Evolutionary conservation across 2,888 invertebrate species (phyloP).

Genomic region (Torymus aiolomorphi): DNA sequence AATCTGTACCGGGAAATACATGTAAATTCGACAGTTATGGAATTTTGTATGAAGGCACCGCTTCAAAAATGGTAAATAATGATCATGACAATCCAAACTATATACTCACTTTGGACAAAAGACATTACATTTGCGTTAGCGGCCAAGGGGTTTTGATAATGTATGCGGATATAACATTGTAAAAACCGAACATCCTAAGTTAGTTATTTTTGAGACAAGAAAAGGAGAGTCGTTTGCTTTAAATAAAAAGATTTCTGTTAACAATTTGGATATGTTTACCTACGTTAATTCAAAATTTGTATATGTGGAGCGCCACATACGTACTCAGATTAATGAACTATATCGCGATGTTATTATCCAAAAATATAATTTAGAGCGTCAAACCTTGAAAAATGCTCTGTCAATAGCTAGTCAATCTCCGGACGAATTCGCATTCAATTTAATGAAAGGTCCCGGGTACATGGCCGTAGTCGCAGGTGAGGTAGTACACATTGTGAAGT

Average conservation of each 20-base stretch:
- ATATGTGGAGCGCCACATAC: constrained; percentile 62
- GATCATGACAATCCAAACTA: neutral
- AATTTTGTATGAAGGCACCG: constrained; percentile 4
- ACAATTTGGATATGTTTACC: too few species aligned
- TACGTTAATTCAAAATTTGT: constrained; percentile 64
- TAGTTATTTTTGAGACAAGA: neutral
- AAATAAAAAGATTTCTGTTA: neutral
- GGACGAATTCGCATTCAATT: constrained; percentile 60
- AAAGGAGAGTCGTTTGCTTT: neutral
- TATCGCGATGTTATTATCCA: constrained; percentile 63
- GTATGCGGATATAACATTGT: neutral
- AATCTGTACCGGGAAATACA: neutral
- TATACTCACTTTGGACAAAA: neutral
- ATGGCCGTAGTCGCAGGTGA: constrained; percentile 63
- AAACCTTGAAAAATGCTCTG: too few species aligned
- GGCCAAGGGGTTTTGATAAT: neutral
- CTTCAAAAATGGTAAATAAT: neutral
- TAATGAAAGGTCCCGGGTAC: constrained; percentile 63
- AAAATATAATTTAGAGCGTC: too few species aligned
- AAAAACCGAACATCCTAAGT: too few species aligned
- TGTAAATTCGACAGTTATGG: neutral
- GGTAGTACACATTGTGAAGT: too few species aligned
- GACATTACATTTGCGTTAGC: neutral
- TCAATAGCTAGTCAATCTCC: constrained; percentile 60
- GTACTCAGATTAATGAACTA: constrained; percentile 54